Base-by-base conservation (phyloP, 2,888 invertebrate genomes). In the Cheilosia scutellata region DNA sequence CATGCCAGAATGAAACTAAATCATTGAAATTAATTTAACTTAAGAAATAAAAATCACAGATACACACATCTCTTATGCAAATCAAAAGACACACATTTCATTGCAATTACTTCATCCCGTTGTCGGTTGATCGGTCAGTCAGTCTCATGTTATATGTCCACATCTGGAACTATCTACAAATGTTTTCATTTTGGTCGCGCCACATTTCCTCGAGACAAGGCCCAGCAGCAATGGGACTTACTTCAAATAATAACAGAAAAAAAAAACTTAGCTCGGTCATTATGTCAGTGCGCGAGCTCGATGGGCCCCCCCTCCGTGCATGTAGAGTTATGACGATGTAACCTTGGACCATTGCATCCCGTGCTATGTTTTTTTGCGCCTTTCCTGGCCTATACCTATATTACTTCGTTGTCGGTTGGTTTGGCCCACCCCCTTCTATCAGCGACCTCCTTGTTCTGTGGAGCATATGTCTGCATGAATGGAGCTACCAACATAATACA, bases 331-430 rank as follows among this genome's bases (percentile, higher is more conserved):
- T 86, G 86, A 86, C 86, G 72, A 72, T 77, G 63, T 82, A 86
- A 86, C 86, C 86, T 86, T 86, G 86, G 86, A 86, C 82, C 82
- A 86, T 86, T 86, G 86, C 86, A 86, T 86, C 76, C 76, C 71
- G 68, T 80, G 42, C 40, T 70, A 20, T 53, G 31, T 27, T 82
- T 76, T 57, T 16, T 25, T 20, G 5, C 62, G 72, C 29, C 74
- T 75, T 80, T 82, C 76, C 71, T 80, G 71, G 71, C 84, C 51
- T 27, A 84, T 76, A 55, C 20, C 70, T 71, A 25, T 42, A 33
- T 62, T 40, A 53, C 42, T 13, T 3, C 13, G 29, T n/a, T 25
- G 51, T 68, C 51, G 44, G 16, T 58, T 40, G 40, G 20, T 37
- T 47, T 58, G 25, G 27, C 5, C 4, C 37, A 11, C 60, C 37